A percentile compares a stretch with the other conserved stretches of the same genome.
Conservation (phyloP, 2,113 vertebrate genomes). For the Cyphomyrus discorhynchus region DNA sequence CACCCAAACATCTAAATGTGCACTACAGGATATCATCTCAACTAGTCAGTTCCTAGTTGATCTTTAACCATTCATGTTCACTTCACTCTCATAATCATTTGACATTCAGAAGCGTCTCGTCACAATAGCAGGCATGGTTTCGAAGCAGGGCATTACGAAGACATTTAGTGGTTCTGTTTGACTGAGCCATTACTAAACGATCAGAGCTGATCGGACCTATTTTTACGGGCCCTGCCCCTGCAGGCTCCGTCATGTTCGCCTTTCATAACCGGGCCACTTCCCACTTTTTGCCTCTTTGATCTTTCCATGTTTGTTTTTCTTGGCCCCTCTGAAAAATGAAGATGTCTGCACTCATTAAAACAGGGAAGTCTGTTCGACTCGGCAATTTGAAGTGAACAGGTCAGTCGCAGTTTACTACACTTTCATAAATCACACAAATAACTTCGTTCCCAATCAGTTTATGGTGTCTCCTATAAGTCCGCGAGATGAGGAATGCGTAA, state of each 20-base stretch:
- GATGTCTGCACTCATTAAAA: not conserved
- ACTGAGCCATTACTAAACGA: not conserved
- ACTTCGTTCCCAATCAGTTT: not conserved
- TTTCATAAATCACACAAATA: not conserved
- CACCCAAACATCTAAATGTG: conserved; percentile 31
- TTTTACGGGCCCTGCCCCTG: not conserved
- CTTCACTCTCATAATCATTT: not conserved
- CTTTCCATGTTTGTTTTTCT: not conserved
- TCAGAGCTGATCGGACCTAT: not conserved
- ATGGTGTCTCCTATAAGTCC: not conserved
- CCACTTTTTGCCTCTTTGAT: not conserved
- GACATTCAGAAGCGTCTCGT: not conserved
- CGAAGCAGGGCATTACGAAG: not conserved
- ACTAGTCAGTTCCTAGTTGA: not conserved
- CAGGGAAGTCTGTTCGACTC: not conserved
- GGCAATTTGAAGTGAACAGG: not conserved
- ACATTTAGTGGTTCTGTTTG: not conserved
- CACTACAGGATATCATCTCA: conserved; percentile 48
- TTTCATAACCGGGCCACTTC: not conserved
- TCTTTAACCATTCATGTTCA: not conserved
- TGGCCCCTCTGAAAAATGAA: not conserved
- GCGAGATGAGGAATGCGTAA: not conserved
- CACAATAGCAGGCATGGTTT: not conserved
- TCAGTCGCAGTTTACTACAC: not conserved
- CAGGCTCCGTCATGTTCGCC: not conserved